Evolutionary conservation across 1,140 invertebrate species (phyloP).

Genomic region (Eumeta japonica): DNA sequence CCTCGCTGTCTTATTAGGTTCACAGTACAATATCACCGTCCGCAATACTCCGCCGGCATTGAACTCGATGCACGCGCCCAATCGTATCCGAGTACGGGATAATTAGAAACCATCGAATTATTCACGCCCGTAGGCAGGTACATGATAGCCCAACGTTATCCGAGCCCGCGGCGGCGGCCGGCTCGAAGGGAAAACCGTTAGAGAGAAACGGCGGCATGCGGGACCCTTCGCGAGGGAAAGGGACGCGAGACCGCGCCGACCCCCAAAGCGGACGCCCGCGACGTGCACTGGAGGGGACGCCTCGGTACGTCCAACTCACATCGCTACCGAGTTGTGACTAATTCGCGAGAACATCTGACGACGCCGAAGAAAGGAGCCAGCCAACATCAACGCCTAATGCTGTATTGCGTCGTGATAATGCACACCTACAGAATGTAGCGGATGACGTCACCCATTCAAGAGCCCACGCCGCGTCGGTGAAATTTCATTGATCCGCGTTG

Average conservation of each 20-base stretch:
- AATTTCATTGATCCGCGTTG: slow-evolving; percentile 33
- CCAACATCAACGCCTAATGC: no score
- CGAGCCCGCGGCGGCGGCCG: no score
- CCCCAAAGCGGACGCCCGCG: slow-evolving; percentile 39
- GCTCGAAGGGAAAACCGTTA: slow-evolving; percentile 14
- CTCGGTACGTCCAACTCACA: slow-evolving; percentile 44
- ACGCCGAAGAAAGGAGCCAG: slow-evolving; percentile 45
- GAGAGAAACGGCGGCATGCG: slow-evolving; percentile 17
- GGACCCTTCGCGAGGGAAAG: slow-evolving; percentile 11
- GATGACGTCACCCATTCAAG: slow-evolving; percentile 48
- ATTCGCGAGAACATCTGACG: slow-evolving; percentile 20
- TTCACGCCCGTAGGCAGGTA: no score
- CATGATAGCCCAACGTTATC: no score
- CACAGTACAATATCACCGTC: no score
- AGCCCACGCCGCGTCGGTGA: slow-evolving; percentile 23
- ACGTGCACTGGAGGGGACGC: slow-evolving; percentile 19
- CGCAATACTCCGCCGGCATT: no score
- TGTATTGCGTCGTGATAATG: no score
- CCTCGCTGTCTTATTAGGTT: no score
- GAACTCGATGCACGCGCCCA: no score
- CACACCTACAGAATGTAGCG: slow-evolving; percentile 22
- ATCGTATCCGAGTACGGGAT: no score
- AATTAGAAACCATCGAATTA: no score
- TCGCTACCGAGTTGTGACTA: slow-evolving; percentile 54
- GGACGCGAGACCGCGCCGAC: slow-evolving; percentile 22